Evolutionary conservation across 2,797 vertebrate genomes (phyloP).

Genomic region (Sebastes goodei): DNA sequence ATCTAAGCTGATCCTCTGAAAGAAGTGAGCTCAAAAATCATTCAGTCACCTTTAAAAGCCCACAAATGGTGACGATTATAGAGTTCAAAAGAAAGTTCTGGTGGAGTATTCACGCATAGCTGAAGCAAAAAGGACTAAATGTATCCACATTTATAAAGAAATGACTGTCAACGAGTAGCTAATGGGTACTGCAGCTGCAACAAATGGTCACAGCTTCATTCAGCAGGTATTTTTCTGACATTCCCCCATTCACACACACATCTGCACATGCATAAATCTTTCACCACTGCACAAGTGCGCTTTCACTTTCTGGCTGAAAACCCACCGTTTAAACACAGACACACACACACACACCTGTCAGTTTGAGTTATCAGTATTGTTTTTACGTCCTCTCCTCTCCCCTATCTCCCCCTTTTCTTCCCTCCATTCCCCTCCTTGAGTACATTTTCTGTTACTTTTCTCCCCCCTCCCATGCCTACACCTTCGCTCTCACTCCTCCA

Average conservation of each 20-base stretch:
- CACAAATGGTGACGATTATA: not conserved
- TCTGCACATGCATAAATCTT: conserved; percentile 58
- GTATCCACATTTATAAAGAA: not conserved
- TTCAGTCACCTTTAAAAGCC: not conserved
- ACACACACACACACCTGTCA: conserved; percentile 58
- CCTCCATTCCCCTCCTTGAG: not conserved
- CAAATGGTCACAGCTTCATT: conserved; percentile 28
- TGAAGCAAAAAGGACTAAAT: not conserved
- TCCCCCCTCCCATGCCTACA: not conserved
- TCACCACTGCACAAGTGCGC: conserved; percentile 61
- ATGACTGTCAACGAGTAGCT: not conserved
- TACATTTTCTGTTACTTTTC: conserved; percentile 13
- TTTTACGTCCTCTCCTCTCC: conserved; percentile 32
- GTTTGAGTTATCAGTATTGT: conserved; percentile 66
- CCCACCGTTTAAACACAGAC: conserved; percentile 31
- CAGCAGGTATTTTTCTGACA: conserved; percentile 38
- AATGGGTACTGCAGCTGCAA: conserved; percentile 24
- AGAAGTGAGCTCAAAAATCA: not conserved
- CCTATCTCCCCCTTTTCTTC: not conserved
- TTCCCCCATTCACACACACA: not conserved
- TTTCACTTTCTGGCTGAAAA: conserved; percentile 64
- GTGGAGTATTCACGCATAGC: not conserved
- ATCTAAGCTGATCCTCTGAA: not conserved
- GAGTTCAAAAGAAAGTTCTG: not conserved
- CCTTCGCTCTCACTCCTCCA: conserved; percentile 36